Base-by-base conservation (phyloP, 1,140 invertebrate genomes). In the Ceratina japonica region DNA sequence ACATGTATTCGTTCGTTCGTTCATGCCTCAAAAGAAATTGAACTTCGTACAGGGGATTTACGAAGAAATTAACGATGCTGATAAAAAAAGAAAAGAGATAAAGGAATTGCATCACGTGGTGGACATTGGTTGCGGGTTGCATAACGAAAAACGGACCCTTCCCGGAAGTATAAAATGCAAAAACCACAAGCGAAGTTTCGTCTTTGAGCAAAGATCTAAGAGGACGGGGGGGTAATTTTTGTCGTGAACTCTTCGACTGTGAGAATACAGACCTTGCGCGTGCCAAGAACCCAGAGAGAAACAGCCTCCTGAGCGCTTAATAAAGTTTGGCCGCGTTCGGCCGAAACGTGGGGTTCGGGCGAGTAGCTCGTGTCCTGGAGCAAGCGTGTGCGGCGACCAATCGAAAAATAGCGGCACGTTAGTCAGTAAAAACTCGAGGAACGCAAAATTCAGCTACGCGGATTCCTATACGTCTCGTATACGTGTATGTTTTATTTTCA, bases 301-400 rank as follows among this genome's bases (percentile, higher is more conserved):
- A 97, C 95, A 94, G 96, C 96, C 94, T 97, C 96, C 94, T 96
- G 96, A 94, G 95, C 96, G 93, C 95, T 96, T 93, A 97, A 95
- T 93, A 97, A 96, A 94, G 94, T 95, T 94, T 95, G 94, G 89
- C 90, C 90, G 89, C 87, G 85, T 89, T 89, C 86, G 83, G 91
- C 90, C 94, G 94, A 94, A 93, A 94, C 94, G 91, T 94, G 93
- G 92, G 93, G 93, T 91, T 94, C 92, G 93, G 93, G 93, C 92
- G 94, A 93, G 93, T 94, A 95, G 93, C 93, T 94, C 92, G 94
- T 93, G 91, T 95, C 94, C 94, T 95, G 94, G 89, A 95, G 95
- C 37, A 44, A 44, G 37, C 94, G 87, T 88, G 88, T 89, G 87
- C 87, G 84, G 86, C 87, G 86, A 88, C 85, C 86, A 87, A 44